These are phyloP conservation scores for Agrotis puta DNA, from an alignment of 2,888 invertebrate genomes.

Conservation along the genomic window DNA sequence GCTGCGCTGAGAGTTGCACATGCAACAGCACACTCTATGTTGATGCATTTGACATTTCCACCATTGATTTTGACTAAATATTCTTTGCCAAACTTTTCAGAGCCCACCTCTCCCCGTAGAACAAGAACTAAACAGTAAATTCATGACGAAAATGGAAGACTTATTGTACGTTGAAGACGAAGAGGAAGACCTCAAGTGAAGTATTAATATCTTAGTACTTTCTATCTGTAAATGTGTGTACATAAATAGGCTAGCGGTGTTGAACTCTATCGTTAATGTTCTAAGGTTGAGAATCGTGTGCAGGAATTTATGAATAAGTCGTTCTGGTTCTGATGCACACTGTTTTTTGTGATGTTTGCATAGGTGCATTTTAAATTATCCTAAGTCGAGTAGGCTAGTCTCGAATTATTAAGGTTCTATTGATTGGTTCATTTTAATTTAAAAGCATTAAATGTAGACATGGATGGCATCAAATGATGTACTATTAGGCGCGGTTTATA, in stretches of 20 bases:
- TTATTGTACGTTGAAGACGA: conserved; percentile 86
- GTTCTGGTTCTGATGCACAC: conserved; percentile 34
- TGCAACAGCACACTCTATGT: no score
- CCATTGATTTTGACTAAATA: neutral
- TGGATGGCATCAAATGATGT: no score
- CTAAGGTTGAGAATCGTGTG: conserved; percentile 49
- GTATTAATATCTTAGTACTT: conserved; percentile 37
- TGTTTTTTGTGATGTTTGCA: conserved; percentile 31
- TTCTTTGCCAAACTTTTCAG: conserved; percentile 67
- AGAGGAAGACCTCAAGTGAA: conserved; percentile 85
- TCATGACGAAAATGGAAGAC: conserved; percentile 87
- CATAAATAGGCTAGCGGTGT: conserved; percentile 61
- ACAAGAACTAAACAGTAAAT: conserved; percentile 81
- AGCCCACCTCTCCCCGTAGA: conserved; percentile 74
- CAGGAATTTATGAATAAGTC: conserved; percentile 20
- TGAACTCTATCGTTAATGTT: conserved; percentile 46
- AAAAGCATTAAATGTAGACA: neutral
- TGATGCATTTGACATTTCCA: no score
- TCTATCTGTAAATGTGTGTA: conserved; percentile 71
- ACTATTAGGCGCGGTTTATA: no score
- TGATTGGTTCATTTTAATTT: conserved; percentile 2
- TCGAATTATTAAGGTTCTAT: conserved; percentile 22
- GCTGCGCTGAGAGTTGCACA: no score
- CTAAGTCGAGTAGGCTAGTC: conserved; percentile 21
- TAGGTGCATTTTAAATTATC: conserved; percentile 34